Evolutionary conservation across 2,113 vertebrate species (phyloP).

Genomic region (Nicator chloris): DNA sequence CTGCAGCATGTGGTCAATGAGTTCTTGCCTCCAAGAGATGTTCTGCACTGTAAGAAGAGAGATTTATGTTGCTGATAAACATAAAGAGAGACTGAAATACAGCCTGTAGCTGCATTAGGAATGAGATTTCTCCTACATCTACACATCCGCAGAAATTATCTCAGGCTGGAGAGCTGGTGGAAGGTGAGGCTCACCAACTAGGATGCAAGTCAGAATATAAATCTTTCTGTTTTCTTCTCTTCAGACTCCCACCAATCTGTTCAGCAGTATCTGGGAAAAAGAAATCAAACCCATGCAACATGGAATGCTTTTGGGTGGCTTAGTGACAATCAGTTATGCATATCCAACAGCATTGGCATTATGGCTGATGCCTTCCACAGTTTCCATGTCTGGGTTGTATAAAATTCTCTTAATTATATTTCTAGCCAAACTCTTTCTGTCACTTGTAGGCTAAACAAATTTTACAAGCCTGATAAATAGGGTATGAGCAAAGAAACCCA

Average conservation of each 20-base stretch:
- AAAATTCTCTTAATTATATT: background rate
- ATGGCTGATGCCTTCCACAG: background rate
- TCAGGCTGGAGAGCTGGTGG: background rate
- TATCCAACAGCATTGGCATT: background rate
- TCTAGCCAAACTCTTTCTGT: background rate
- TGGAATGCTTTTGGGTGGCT: background rate
- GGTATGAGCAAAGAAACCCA: background rate
- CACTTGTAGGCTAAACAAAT: background rate
- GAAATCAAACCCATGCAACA: background rate
- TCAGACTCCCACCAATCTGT: constrained; percentile 14
- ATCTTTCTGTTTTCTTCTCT: background rate
- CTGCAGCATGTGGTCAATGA: constrained; percentile 61
- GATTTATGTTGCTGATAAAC: constrained; percentile 39
- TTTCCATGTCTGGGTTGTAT: background rate
- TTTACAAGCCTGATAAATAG: background rate
- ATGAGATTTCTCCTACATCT: background rate
- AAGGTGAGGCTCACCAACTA: background rate
- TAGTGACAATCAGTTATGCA: background rate
- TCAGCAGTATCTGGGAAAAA: background rate
- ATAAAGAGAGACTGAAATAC: constrained; percentile 30
- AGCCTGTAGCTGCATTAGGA: background rate
- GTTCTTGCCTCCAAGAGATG: constrained; percentile 49
- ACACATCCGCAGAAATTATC: background rate
- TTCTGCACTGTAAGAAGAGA: constrained; percentile 4
- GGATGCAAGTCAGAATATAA: background rate